Conservation (phyloP, 2,888 invertebrate genomes). For the Netelia virgata region DNA sequence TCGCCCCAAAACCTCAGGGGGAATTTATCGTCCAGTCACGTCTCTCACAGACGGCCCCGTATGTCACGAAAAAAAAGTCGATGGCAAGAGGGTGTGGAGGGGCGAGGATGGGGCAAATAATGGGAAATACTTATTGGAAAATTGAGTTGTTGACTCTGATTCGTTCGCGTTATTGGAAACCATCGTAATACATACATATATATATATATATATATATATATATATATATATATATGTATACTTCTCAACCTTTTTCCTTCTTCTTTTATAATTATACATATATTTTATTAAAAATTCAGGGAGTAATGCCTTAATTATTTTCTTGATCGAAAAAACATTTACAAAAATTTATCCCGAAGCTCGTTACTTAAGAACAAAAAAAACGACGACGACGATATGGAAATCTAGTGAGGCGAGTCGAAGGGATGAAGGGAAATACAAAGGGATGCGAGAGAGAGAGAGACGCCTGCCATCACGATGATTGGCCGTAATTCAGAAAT, state of each 20-base stretch:
- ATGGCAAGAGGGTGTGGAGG: constrained; percentile 23
- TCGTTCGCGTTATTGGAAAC: constrained; percentile 42
- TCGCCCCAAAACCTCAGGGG: constrained; percentile 2
- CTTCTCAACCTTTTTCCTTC: neutral
- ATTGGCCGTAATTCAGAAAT: constrained; percentile 75
- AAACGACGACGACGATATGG: no score
- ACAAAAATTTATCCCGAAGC: no score
- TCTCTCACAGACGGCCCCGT: constrained; percentile 53
- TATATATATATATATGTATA: no score
- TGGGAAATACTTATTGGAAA: constrained; percentile 47
- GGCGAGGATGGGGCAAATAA: constrained; percentile 20
- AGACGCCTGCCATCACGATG: constrained; percentile 61
- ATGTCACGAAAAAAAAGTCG: neutral
- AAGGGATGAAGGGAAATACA: neutral
- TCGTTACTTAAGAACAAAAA: no score
- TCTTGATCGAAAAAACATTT: no score
- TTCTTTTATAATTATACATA: constrained; percentile 11
- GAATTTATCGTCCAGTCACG: constrained; percentile 65
- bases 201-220: no score
- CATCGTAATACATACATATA: constrained; percentile 16
- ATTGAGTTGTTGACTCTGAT: constrained; percentile 37
- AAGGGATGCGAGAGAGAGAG: neutral
- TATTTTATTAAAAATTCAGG: no score
- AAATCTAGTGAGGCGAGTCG: neutral
- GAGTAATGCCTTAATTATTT: no score